Base-by-base conservation (phyloP, 1,140 invertebrate species). In the Pachyrhynchus sulphureomaculatus region DNA sequence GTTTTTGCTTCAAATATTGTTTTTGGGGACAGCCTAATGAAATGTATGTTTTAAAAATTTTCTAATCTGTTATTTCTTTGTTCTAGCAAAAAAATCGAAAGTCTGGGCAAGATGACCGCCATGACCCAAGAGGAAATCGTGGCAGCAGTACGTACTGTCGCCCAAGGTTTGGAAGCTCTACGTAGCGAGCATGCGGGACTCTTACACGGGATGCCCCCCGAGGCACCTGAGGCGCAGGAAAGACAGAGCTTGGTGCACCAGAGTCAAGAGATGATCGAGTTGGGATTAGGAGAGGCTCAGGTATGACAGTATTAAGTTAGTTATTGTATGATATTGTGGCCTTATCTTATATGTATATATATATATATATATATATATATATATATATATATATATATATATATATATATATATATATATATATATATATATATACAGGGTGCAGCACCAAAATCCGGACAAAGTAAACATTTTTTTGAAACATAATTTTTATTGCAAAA, bases 121-220 rank as follows among this genome's bases (percentile, higher is more conserved):
- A 91, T 99, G 88, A 93, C 92, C 68, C 97, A 99, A 84, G 97
- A 99, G 79, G 96, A 99, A 80, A 98, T 99, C 72, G 89, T 98
- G 65, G 87, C 88, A 67, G 96, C 93, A 75, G 96, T 96, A 13
- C 91, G 94, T 70, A 98, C 95, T 12, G 96, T 99, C 49, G 89
- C 95, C 48, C 95, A 98, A 73, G 92, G 91, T 15, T 81, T 99
- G 65, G 96, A 99, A 72, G 95, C 96, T 0, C 83, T 99, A 57
- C 87, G 94, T 65, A 92, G 92, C 36, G 96, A 99, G 75, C 95
- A 99, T 79, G 85, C 91, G 45, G 91, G 92, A 29, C 88, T 97
- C 37, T 84, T 98, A 39, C 91, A 92, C 71, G 89, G 91, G 12
- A 80, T 96, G 2, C 82, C 82, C 39, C 83, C 84, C 0, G 76